These are phyloP conservation scores for Manacus vitellinus DNA, from an alignment of 2,113 vertebrate species.

Conservation along the genomic window DNA sequence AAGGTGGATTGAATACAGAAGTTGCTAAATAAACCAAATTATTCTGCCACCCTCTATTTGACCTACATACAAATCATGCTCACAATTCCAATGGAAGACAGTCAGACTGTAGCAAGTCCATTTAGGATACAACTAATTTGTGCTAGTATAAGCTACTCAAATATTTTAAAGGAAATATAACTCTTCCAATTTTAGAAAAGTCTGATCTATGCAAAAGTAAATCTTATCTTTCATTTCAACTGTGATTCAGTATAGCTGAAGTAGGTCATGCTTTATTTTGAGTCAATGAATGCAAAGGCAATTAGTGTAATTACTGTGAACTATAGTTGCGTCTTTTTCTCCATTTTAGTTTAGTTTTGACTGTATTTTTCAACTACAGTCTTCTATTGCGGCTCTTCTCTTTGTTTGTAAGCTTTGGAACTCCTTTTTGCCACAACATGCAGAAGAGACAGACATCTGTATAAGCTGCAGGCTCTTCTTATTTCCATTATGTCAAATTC, in stretches of 20 bases:
- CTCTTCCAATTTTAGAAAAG: background rate
- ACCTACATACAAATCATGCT: background rate
- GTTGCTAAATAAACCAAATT: background rate
- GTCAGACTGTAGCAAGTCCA: background rate
- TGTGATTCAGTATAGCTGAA: background rate
- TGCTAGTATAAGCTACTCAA: background rate
- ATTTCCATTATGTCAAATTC: constrained; percentile 63
- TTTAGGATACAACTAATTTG: background rate
- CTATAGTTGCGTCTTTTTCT: background rate
- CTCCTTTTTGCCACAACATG: background rate
- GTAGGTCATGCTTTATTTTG: background rate
- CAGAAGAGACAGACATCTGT: background rate
- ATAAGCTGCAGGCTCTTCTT: constrained; percentile 56
- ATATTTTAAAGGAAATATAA: background rate
- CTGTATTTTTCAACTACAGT: background rate
- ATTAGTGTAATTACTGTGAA: background rate
- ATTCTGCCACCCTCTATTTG: background rate
- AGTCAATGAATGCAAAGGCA: background rate
- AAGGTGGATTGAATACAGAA: background rate
- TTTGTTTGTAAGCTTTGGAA: background rate
- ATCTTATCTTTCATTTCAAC: background rate
- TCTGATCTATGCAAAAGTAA: background rate
- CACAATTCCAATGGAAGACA: background rate
- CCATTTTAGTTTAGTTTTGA: background rate
- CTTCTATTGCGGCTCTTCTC: background rate